phyloP scores from a whole-genome alignment of 2,797 vertebrate species.

The Crocidura indochinensis region DNA sequence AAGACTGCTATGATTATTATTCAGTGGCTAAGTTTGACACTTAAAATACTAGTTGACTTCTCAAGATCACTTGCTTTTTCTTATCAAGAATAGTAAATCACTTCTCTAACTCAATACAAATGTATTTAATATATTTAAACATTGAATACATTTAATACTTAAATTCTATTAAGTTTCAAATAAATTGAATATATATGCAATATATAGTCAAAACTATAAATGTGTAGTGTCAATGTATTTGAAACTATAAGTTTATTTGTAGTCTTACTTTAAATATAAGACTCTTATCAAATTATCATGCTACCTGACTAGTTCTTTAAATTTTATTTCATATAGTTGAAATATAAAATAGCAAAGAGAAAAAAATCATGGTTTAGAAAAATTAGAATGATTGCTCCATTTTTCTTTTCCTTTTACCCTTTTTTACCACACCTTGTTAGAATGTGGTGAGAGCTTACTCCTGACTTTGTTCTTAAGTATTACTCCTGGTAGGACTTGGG shows the following conservation, averaged over 20 bases:
- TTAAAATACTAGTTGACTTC: constrained; percentile 6
- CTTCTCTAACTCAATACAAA: neutral
- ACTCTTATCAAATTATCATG: neutral
- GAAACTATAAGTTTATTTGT: too few relatives aligned
- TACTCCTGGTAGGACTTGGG: too few relatives aligned
- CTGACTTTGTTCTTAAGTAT: too few relatives aligned
- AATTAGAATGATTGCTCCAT: neutral
- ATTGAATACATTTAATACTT: too few relatives aligned
- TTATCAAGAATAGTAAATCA: neutral
- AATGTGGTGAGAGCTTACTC: too few relatives aligned
- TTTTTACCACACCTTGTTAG: too few relatives aligned
- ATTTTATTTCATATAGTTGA: constrained; percentile 10
- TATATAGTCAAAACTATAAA: too few relatives aligned
- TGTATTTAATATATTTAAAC: neutral
- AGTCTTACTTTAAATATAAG: constrained; percentile 22
- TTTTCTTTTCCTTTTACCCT: neutral
- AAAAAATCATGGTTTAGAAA: constrained; percentile 41
- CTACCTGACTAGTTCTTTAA: neutral
- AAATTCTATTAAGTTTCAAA: too few relatives aligned
- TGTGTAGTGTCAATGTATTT: too few relatives aligned
- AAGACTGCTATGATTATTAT: constrained; percentile 10
- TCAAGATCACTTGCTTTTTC: constrained; percentile 43
- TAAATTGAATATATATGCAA: too few relatives aligned
- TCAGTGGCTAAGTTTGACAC: neutral
- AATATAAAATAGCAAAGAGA: constrained; percentile 31